Conservation (phyloP, 92 coral and sea anemone genomes). For the Pocillopora grandis region DNA sequence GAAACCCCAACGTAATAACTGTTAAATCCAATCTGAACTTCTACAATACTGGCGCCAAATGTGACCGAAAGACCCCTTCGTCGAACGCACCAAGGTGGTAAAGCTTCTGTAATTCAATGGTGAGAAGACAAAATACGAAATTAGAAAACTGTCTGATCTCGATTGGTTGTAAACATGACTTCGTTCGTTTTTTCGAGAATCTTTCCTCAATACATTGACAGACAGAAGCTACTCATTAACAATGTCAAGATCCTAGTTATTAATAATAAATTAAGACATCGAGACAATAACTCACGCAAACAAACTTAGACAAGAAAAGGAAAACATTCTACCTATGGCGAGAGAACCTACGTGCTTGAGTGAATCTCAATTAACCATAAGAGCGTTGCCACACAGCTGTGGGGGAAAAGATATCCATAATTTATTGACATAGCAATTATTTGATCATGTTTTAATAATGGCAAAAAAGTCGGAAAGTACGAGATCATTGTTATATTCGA, state of each 20-base stretch:
- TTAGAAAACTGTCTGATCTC: neutral
- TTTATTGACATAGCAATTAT: too few relatives aligned
- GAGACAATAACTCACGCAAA: neutral
- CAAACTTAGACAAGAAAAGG: neutral
- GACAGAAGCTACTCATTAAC: neutral
- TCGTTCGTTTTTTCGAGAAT: neutral
- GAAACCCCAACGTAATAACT: too few relatives aligned
- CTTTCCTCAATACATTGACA: neutral
- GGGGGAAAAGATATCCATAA: too few relatives aligned
- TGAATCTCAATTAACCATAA: neutral
- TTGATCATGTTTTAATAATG: too few relatives aligned
- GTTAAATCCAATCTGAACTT: neutral
- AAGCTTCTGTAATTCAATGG: neutral
- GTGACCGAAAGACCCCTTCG: neutral
- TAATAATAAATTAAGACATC: slow-evolving; percentile 13
- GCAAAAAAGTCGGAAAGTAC: too few relatives aligned
- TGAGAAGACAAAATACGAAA: neutral
- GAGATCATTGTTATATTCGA: too few relatives aligned
- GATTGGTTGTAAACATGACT: neutral
- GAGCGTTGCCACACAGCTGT: neutral
- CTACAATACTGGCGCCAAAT: neutral
- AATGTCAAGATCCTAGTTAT: neutral
- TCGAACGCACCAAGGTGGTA: neutral
- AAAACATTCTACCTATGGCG: neutral
- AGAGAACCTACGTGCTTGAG: neutral